phyloP scores from a whole-genome alignment of 2,113 vertebrate species.

The Dendropsophus ebraccatus region DNA sequence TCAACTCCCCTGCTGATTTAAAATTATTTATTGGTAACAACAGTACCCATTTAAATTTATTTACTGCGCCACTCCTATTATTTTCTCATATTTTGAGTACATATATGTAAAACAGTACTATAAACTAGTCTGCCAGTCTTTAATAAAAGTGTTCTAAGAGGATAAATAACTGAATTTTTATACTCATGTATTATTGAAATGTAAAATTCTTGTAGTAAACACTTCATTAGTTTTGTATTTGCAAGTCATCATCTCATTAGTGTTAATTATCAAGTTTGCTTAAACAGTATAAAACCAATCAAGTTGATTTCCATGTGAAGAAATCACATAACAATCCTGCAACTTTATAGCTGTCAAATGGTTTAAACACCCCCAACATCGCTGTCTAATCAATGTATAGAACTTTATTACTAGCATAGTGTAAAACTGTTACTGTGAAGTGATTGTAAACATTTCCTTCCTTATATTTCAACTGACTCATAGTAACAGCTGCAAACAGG shows the following conservation, averaged over 20 bases:
- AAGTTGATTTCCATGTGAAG: not conserved
- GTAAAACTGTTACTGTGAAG: not conserved
- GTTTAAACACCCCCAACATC: not conserved
- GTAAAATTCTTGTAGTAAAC: not conserved
- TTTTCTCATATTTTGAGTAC: too few relatives aligned
- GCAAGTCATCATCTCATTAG: not conserved
- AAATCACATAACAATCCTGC: not conserved
- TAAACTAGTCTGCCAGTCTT: not conserved
- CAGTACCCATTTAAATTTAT: too few relatives aligned
- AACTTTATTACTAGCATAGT: not conserved
- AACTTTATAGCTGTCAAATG: not conserved
- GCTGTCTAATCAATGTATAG: not conserved
- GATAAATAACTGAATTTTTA: not conserved
- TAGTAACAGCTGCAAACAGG: constrained; percentile 36
- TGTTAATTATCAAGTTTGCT: not conserved
- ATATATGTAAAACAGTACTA: not conserved
- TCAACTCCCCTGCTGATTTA: too few relatives aligned
- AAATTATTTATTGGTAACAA: too few relatives aligned
- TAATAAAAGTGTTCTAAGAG: not conserved
- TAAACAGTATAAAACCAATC: not conserved
- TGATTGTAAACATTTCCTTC: constrained; percentile 41
- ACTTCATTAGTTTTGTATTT: constrained; percentile 3
- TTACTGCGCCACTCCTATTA: too few relatives aligned
- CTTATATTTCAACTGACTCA: constrained; percentile 40
- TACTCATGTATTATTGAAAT: not conserved